Conservation (phyloP, 2,113 vertebrate species). For the Daphoenositta chrysoptera region DNA sequence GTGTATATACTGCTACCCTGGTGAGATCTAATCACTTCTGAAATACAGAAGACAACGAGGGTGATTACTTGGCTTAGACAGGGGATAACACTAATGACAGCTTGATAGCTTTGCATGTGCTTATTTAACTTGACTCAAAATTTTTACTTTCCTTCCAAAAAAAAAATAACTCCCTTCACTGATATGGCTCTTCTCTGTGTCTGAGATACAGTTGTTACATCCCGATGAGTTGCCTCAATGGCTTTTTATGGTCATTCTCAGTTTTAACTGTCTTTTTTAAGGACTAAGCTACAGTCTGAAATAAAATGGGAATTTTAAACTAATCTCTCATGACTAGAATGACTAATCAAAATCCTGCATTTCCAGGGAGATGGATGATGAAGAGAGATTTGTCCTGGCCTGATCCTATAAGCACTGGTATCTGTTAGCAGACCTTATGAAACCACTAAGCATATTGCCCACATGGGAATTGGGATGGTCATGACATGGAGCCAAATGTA, state of each 20-base stretch:
- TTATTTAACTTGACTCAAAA: not conserved
- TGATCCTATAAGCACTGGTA: not conserved
- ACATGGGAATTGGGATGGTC: not conserved
- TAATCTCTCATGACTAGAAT: not conserved
- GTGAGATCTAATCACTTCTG: not conserved
- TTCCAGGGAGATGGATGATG: not conserved
- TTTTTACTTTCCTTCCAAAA: not conserved
- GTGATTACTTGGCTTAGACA: not conserved
- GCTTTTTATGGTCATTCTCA: not conserved
- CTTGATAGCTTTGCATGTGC: not conserved
- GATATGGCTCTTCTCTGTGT: not conserved
- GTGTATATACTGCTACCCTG: not conserved
- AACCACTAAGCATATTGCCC: not conserved
- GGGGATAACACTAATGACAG: not conserved
- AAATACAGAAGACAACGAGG: not conserved
- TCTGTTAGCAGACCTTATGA: not conserved
- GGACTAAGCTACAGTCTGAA: not conserved
- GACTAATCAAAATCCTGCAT: not conserved
- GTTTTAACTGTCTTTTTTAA: not conserved
- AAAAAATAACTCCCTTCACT: not conserved
- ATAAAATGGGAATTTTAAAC: not conserved
- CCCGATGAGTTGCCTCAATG: not conserved
- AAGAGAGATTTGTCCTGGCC: not conserved
- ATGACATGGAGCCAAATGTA: not conserved
- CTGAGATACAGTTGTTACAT: not conserved